Base-by-base conservation (phyloP, 2,888 invertebrate genomes). In the Priocnemis perturbator region DNA sequence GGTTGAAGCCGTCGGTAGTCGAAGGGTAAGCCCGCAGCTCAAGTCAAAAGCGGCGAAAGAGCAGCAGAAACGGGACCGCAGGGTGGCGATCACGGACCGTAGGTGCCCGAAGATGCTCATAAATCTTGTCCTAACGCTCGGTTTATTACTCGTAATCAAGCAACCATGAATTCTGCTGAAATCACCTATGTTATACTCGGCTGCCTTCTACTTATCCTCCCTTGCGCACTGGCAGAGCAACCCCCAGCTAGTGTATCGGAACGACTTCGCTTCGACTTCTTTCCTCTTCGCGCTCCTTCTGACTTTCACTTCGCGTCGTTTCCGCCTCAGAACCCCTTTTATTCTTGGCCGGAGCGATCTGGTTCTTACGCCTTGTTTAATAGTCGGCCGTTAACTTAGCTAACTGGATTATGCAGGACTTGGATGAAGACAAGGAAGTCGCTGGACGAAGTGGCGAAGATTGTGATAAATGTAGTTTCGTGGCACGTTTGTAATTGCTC, bases 141-240 rank as follows among this genome's bases (percentile, higher is more conserved):
- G 85, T 88, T 88, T 88, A 88, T 88, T 88, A 87, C 88, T 88
- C 85, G 87, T 87, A 88, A 88, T 88, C 88, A 88, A 87, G 88
- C 85, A 84, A 85, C 87, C 87, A 88, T 88, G 88, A 87, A 88
- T 88, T 85, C 85, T 84, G 83, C 83, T 87, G 84, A 87, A 88
- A 88, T 88, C 87, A 88, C 88, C 87, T 86, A 86, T 84, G 84
- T 87, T 86, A 83, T 78, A 80, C 79, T 77, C 68, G 64, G 71
- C 71, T 83, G 78, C 84, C 85, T 84, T 83, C 82, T 81, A 82
- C 84, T 86, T 85, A 85, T 82, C 82, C 80, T 70, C 81, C 78
- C 75, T 80, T 79, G 83, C 80, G 79, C 80, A 67, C 62, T n/a
- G n/a, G n/a, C n/a, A 66, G 67, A 66, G 37, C 37, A 37, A 37